Percentiles rank a stretch among this genome's conserved stretches.
These are phyloP conservation scores for Leptopilina syphax DNA, from an alignment of 2,888 invertebrate species.

Conservation along the genomic window DNA sequence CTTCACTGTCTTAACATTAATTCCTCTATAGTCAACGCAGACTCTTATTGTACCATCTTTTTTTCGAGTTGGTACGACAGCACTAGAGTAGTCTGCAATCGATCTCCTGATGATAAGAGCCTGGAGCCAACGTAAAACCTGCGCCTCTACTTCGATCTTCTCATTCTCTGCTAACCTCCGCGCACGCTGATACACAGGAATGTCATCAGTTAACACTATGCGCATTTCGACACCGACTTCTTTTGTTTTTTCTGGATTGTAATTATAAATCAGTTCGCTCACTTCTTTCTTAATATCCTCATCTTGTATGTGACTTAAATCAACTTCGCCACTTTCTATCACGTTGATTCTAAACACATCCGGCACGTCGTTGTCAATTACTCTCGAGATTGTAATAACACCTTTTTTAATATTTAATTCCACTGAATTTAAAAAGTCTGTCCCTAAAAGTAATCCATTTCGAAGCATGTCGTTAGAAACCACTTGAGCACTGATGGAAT, in stretches of 20 bases:
- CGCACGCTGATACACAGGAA: constrained; percentile 59
- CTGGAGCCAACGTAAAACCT: too few relatives aligned
- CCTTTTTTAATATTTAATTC: not conserved
- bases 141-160: too few relatives aligned
- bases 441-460: not conserved
- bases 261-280: constrained; percentile 50
- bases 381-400: not conserved
- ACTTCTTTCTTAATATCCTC: constrained; percentile 17
- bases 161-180: constrained; percentile 52
- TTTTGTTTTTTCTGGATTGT: constrained; percentile 55
- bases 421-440: not conserved
- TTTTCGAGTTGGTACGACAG: constrained; percentile 13
- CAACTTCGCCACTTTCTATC: not conserved
- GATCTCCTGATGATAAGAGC: too few relatives aligned
- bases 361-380: not conserved
- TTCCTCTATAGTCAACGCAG: not conserved
- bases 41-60: not conserved
- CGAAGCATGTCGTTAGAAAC: not conserved
- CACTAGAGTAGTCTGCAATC: too few relatives aligned
- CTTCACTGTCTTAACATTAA: not conserved
- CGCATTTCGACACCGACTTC: constrained; percentile 57
- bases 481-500: too few relatives aligned
- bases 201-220: constrained; percentile 61
- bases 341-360: constrained; percentile 8
- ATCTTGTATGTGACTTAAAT: constrained; percentile 35